Conservation (phyloP, 2,797 vertebrate genomes). For the Oreonectes daqikongensis region DNA sequence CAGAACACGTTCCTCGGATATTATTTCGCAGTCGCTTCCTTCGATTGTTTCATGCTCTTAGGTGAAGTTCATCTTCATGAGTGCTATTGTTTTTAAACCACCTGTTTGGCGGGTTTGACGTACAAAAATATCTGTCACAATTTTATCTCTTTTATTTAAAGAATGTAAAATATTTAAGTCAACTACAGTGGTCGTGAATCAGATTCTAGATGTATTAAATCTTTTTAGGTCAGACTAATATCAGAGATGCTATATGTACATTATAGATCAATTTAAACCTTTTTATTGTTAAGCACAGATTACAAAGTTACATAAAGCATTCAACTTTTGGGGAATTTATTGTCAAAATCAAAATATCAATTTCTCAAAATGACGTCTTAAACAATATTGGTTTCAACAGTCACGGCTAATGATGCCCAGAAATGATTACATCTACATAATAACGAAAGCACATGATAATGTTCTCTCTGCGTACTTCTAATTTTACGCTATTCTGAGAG, state of each 20-base stretch:
- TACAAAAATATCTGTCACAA: conserved; percentile 1
- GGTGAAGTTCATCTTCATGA: conserved; percentile 22
- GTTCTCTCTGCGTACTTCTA: conserved; percentile 50
- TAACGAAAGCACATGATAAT: conserved; percentile 38
- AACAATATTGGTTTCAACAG: conserved; percentile 23
- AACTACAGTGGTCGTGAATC: no score
- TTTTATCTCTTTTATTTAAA: no score
- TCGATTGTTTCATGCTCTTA: conserved; percentile 49
- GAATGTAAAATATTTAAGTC: no score
- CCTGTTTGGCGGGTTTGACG: conserved; percentile 1
- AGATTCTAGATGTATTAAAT: background rate
- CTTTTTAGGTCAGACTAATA: background rate
- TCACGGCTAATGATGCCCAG: conserved; percentile 36
- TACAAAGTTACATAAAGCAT: background rate
- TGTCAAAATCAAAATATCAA: conserved; percentile 7
- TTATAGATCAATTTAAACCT: background rate
- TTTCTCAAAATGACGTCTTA: background rate
- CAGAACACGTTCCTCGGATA: conserved; percentile 30
- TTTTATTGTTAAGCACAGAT: background rate
- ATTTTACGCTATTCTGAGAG: conserved; percentile 45
- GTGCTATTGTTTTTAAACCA: conserved; percentile 31
- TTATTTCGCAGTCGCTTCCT: conserved; percentile 54
- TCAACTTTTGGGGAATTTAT: background rate
- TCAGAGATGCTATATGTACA: background rate
- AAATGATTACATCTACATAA: conserved; percentile 56